Base-by-base conservation (phyloP, 2,888 invertebrate species). In the Boloria euphrosyne region DNA sequence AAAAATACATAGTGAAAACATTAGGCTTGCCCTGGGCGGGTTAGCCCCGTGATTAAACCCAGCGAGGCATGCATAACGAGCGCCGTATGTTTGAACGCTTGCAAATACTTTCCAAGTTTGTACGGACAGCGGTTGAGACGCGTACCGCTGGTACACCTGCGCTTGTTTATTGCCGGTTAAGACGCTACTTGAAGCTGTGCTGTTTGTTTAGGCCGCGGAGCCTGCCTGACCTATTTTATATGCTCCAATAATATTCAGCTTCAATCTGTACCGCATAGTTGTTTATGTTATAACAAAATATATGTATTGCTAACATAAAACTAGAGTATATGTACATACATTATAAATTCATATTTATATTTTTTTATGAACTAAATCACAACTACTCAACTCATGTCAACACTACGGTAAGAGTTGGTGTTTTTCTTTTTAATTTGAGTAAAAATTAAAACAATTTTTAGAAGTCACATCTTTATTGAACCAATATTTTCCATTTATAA, bases 1-100 rank as follows among this genome's bases (percentile, higher is more conserved):
- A 90, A 90, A 91, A 90, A 90, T 89, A 90, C 87, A 89, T 87
- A 87, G 89, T 88, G 84, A 87, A 89, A 89, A 89, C 87, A 89
- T 87, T 85, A 87, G 83, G 79, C 81, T 75, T 75, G 86, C 89
- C 84, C 77, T 80, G 78, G 87, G 88, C 86, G 81, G 83, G 83
- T 82, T 81, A 76, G 79, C 82, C 75, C 82, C 83, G 83, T 90
- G 90, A 90, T 91, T 91, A 90, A 91, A 90, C 82, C 83, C 89
- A 84, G 84, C 90, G 86, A 88, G 82, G 90, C 90, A 88, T 90
- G 88, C 86, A 85, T 87, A 90, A 90, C 89, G 87, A 89, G 86
- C 75, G 78, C 82, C 84, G 86, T 86, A 85, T 90, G 88, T 91
- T 91, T 90, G 89, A 84, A 85, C 90, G 87, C 84, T 84, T 80